These are phyloP conservation scores for Hybognathus amarus DNA, from an alignment of 2,797 vertebrate genomes.

Conservation along the genomic window DNA sequence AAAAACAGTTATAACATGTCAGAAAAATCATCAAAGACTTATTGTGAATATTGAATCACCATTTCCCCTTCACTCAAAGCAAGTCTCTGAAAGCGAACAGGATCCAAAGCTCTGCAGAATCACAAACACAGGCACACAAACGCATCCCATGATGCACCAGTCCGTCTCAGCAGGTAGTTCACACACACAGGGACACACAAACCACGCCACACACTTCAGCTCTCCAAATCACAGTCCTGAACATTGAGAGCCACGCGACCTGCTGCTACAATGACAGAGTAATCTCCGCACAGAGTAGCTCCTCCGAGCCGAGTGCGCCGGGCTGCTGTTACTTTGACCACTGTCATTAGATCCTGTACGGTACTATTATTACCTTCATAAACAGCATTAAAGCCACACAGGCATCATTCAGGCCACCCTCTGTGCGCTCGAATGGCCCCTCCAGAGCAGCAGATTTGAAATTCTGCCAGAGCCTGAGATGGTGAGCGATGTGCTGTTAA, in stretches of 20 bases:
- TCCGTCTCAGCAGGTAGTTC: background rate
- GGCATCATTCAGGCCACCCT: constrained; percentile 56
- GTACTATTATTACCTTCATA: constrained; percentile 73
- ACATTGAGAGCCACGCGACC: constrained; percentile 49
- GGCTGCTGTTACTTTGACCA: constrained; percentile 68
- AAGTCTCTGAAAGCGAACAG: background rate
- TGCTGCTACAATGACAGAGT: constrained; percentile 62
- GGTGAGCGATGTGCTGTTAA: constrained; percentile 26
- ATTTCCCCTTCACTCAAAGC: background rate
- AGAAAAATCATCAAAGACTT: background rate
- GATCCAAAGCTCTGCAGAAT: background rate
- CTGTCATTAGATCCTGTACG: constrained; percentile 71
- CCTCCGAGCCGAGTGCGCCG: constrained; percentile 40
- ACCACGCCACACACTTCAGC: constrained; percentile 39
- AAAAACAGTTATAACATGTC: background rate
- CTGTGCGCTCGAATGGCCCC: constrained; percentile 43
- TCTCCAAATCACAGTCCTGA: constrained; percentile 55
- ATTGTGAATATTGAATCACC: background rate
- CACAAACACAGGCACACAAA: background rate
- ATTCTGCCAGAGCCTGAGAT: constrained; percentile 49
- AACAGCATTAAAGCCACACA: constrained; percentile 70
- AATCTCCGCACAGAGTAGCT: constrained; percentile 52
- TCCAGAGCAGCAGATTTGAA: constrained; percentile 47
- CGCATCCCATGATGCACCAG: background rate
- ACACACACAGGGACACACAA: constrained; percentile 24